A percentile compares a stretch with the other conserved stretches of the same genome.
These are phyloP conservation scores for Philonicus albiceps DNA, from an alignment of 2,888 invertebrate genomes.

Conservation along the genomic window DNA sequence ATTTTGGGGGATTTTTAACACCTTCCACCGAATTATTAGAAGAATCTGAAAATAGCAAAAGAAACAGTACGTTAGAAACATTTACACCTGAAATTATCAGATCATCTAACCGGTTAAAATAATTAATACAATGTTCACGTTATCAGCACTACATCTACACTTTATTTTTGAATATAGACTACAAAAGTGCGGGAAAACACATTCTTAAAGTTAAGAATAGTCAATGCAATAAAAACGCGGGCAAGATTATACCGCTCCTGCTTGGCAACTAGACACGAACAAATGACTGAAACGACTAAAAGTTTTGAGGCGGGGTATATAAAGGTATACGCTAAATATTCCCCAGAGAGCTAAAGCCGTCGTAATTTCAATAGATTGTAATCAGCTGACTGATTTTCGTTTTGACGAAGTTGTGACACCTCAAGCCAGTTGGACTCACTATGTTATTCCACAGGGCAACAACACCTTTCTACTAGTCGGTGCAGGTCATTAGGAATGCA, in stretches of 20 bases:
- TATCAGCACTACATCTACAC: not conserved
- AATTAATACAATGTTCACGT: not conserved
- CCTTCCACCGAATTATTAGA: conserved; percentile 58
- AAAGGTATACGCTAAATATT: not conserved
- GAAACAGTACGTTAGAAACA: not conserved
- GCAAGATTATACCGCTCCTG: not conserved
- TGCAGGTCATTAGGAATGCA: not conserved
- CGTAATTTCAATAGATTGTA: not conserved
- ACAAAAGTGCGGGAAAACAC: not conserved
- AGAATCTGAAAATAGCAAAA: conserved; percentile 43
- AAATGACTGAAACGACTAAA: conserved; percentile 2
- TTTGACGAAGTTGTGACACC: not conserved
- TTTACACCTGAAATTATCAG: not conserved
- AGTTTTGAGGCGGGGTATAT: not conserved
- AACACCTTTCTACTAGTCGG: not conserved
- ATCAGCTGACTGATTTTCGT: not conserved
- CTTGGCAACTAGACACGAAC: not conserved
- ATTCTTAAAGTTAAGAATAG: conserved; percentile 5
- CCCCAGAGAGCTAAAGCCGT: not conserved
- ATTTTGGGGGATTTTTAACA: conserved; percentile 63
- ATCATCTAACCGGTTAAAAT: not conserved
- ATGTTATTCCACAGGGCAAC: not conserved
- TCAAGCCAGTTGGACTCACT: not conserved
- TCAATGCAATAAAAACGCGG: not conserved
- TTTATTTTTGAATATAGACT: not conserved